Evolutionary conservation across 2,888 invertebrate species (phyloP), one percentile per base, ranked within the genome.

Genomic region (Mellilla xanthometata): DNA sequence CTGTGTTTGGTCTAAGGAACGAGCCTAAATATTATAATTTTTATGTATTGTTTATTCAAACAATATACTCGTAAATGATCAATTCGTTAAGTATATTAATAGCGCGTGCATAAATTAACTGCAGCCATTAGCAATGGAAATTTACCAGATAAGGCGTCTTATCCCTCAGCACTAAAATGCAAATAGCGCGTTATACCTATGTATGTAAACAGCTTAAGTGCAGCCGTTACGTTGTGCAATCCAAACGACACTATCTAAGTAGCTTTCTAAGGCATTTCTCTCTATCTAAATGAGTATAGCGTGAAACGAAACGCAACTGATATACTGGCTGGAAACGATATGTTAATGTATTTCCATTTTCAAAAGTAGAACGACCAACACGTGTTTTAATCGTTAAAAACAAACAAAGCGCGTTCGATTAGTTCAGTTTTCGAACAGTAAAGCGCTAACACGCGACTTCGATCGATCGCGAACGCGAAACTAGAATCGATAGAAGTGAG

Each of bases 261-360:
- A 60, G 69, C 74, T 76, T 77, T 77, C 72, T 71, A 72, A 69
- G 67, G 64, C 74, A 72, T 69, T 68, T 69, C 65, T 64, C 71
- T 66, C 64, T 77, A 79, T 79, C 78, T 79, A 71, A 76, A 80
- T 76, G 70, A 57, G 59, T 57, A 50, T 56, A 52, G 54, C 57
- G 60, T 58, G 52, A 56, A 67, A 59, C 52, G 56, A 56, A 63
- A 46, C 58, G 63, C 63, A 61, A 56, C 57, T 49, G 60, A 59
- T 64, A 56, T 65, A 62, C 61, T 64, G 49, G 57, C 59, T 64
- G 58, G 65, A 62, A 62, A 54, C 47, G 58, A 57, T 63, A 68
- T 59, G 60, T 60, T 60, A 65, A 64, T 60, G 53, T 50, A 54
- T 29, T 58, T 54, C 56, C 56, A 62, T 65, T 65, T n/a, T 60